Evolutionary conservation across 1,140 invertebrate species (phyloP).

Genomic region (Zaprionus tsacasi): DNA sequence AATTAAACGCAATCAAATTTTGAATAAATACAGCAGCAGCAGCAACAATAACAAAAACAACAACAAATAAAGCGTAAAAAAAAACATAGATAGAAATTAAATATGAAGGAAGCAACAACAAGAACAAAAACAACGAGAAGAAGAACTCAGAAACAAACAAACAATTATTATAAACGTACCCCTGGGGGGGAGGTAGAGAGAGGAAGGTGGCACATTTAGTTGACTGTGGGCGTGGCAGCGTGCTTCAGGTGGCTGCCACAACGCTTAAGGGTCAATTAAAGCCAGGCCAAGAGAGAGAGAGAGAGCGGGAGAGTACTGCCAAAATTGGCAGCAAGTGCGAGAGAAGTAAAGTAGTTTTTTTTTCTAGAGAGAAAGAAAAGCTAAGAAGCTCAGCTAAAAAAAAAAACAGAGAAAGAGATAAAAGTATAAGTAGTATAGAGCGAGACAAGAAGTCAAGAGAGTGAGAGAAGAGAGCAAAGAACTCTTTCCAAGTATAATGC

Average conservation of each 20-base stretch:
- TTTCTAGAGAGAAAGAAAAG: neutral
- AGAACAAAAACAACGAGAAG: slow-evolving; percentile 11
- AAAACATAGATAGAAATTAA: slow-evolving; percentile 60
- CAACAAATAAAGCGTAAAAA: slow-evolving; percentile 28
- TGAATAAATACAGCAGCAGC: slow-evolving; percentile 59
- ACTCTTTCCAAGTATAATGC: too few relatives aligned
- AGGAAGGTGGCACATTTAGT: too few relatives aligned
- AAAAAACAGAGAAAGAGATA: neutral
- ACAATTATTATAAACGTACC: slow-evolving; percentile 62
- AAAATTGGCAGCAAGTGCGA: slow-evolving; percentile 1
- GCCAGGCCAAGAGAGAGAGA: slow-evolving; percentile 6
- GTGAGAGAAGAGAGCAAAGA: too few relatives aligned
- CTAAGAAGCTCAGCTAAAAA: neutral
- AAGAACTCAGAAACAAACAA: slow-evolving; percentile 57
- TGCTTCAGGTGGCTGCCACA: slow-evolving; percentile 1
- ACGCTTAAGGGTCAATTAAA: slow-evolving; percentile 34
- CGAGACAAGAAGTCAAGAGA: too few relatives aligned
- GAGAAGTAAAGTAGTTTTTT: neutral
- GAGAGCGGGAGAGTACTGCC: neutral
- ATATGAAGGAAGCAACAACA: slow-evolving; percentile 43
- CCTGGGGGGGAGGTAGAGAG: neutral
- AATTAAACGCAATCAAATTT: slow-evolving; percentile 74
- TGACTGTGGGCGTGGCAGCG: neutral
- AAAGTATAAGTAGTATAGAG: too few relatives aligned
- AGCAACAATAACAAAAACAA: neutral